Base-by-base conservation (phyloP, 2,113 vertebrate genomes). In the Neofelis nebulosa region DNA sequence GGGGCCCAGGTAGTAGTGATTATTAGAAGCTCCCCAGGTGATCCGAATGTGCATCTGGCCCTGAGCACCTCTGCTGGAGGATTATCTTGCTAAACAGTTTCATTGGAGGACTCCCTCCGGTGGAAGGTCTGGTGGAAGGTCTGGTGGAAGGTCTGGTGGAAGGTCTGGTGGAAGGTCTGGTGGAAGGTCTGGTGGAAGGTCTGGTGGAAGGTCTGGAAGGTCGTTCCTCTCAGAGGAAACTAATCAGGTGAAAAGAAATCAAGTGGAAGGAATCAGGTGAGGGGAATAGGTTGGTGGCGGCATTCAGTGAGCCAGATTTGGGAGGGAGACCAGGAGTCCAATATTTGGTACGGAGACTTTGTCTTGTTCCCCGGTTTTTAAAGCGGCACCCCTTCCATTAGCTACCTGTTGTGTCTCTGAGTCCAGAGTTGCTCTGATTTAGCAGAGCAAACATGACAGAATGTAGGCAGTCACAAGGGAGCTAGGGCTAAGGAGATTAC, bases 321-420 rank as follows among this genome's bases (percentile, higher is more conserved):
- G 36, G 10, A 36, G 69, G 31, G 55, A 73, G 52, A 45, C 23
- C 12, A 50, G 73, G 23, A 90, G 27, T 63, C 38, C 10, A 21
- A 71, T 45, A n/a, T 66, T 79, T 79, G 68, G 61, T 79, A 31
- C 29, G 38, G 73, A 90, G 87, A 68, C 48, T 57, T 68, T 65
- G 33, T 86, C 21, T 55, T 31, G 29, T 36, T 45, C 11, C 4
- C 31, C 57, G 5, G 4, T 61, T n/a, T 71, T 57, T 78, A 83
- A 52, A 63, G 65, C 11, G 0, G 3, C 13, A 0, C 16, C 18
- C 7, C 63, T 25, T 63, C 48, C 7, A 29, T 69, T 50, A n/a
- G 36, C 38, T 45, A 2, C 10, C 25, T 4, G 23, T 25, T 73
- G 23, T 18, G 11, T 85, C 25, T 84, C 65, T 3, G 36, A 65